Evolutionary conservation across 37 sponge, comb jelly and placozoan species (phyloP).

Genomic region (Haliclona indistincta): DNA sequence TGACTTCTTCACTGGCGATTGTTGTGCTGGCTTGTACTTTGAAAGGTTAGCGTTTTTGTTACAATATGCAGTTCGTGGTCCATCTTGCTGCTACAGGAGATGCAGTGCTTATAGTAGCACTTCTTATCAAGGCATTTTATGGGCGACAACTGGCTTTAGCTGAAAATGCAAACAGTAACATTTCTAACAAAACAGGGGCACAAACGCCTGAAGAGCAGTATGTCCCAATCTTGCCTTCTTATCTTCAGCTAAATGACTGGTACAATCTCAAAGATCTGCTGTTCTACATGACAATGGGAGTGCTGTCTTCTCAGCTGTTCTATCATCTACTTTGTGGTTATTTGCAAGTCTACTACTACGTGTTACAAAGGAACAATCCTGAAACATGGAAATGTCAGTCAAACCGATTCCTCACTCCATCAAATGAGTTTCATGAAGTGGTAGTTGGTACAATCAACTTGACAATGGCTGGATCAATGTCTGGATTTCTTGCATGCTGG

Average conservation of each 20-base stretch:
- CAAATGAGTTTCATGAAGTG: slow-evolving; percentile 47
- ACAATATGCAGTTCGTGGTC: neutral
- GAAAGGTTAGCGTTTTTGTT: neutral
- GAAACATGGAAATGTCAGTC: slow-evolving; percentile 59
- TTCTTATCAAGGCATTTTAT: slow-evolving; percentile 11
- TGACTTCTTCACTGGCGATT: neutral
- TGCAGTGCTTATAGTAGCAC: slow-evolving; percentile 1
- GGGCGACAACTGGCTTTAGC: too few relatives aligned
- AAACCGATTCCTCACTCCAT: slow-evolving; percentile 38
- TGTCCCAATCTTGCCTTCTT: too few relatives aligned
- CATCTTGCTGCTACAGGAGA: neutral
- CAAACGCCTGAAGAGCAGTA: neutral
- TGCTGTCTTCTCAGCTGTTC: slow-evolving; percentile 19
- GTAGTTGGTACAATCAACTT: slow-evolving; percentile 41
- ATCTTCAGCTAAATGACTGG: slow-evolving; percentile 8
- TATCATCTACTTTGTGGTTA: slow-evolving; percentile 38
- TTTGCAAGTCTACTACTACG: slow-evolving; percentile 43
- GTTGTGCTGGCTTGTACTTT: slow-evolving; percentile 3
- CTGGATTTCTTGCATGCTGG: slow-evolving; percentile 44
- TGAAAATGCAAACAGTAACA: too few relatives aligned
- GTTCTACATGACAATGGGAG: slow-evolving; percentile 1
- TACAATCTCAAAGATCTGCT: slow-evolving; percentile 36
- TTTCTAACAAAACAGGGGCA: too few relatives aligned
- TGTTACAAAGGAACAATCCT: slow-evolving; percentile 2
- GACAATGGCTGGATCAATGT: slow-evolving; percentile 14